A percentile compares a stretch with the other conserved stretches of the same genome.
Evolutionary conservation across 2,797 vertebrate genomes (phyloP).

Genomic region (Hippopotamyrus pictus): DNA sequence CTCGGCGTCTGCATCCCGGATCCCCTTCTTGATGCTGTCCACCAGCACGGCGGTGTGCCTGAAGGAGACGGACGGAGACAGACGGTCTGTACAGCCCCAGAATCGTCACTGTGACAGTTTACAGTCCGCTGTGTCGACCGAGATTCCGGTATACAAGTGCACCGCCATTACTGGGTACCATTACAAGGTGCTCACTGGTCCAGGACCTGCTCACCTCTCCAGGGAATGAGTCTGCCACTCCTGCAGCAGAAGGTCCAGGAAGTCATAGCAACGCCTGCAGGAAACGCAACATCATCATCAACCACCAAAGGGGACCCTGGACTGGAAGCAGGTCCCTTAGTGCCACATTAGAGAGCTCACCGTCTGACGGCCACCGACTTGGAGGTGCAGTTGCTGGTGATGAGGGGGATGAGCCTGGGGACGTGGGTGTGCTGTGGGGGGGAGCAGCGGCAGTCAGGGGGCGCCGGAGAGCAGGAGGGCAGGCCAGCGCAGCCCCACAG

Average conservation of each 20-base stretch:
- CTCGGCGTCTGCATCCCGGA: slow-evolving; percentile 91
- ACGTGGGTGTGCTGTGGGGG: slow-evolving; percentile 84
- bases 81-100: neutral
- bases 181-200: neutral
- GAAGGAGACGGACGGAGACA: slow-evolving; percentile 26
- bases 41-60: slow-evolving; percentile 90
- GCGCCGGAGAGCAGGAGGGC: neutral
- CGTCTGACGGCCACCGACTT: slow-evolving; percentile 93
- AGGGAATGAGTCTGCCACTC: slow-evolving; percentile 97
- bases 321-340: neutral
- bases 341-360: slow-evolving; percentile 54
- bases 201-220: slow-evolving; percentile 71
- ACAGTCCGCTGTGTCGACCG: neutral
- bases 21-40: slow-evolving; percentile 95
- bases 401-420: slow-evolving; percentile 90
- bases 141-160: neutral
- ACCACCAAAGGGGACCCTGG: neutral
- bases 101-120: neutral
- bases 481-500: neutral
- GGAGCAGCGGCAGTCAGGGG: neutral
- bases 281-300: slow-evolving; percentile 12
- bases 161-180: no score
- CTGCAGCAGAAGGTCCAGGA: slow-evolving; percentile 87
- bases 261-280: slow-evolving; percentile 87
- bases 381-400: slow-evolving; percentile 93